A percentile compares a stretch with the other conserved stretches of the same genome.
phyloP scores from a whole-genome alignment of 2,888 invertebrate species.

The Diogma glabrata region DNA sequence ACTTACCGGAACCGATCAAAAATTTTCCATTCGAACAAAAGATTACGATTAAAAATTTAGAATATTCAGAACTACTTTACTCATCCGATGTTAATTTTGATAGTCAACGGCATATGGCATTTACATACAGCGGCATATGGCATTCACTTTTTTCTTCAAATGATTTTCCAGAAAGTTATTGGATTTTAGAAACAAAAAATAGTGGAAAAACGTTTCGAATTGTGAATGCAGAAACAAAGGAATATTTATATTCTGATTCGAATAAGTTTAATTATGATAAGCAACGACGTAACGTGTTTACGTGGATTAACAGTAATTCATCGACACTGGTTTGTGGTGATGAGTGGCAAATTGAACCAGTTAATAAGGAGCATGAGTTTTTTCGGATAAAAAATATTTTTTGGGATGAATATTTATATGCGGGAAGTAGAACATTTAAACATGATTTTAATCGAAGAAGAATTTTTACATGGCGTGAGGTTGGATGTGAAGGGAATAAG shows the following conservation, averaged over 20 bases:
- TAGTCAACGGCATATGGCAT: neutral
- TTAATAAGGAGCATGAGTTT: neutral
- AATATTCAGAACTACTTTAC: neutral
- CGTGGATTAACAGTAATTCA: neutral
- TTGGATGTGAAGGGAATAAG: too few relatives aligned
- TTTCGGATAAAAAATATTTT: neutral
- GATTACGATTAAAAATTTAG: neutral
- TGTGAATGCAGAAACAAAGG: neutral
- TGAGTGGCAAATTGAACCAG: conserved; percentile 2
- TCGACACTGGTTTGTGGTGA: neutral
- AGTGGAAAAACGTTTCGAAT: conserved; percentile 1
- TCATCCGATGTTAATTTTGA: neutral
- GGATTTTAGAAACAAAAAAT: neutral
- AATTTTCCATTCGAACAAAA: conserved; percentile 3
- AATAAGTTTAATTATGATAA: neutral
- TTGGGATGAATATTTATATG: too few relatives aligned
- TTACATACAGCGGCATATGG: neutral
- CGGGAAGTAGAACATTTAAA: too few relatives aligned
- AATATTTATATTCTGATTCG: conserved; percentile 1
- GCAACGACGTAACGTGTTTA: neutral
- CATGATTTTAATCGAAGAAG: too few relatives aligned
- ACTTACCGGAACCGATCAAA: conserved; percentile 1
- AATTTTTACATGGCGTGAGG: too few relatives aligned
- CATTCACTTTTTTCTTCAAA: too few relatives aligned
- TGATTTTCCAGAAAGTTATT: conserved; percentile 1